Percentiles rank a stretch among this genome's conserved stretches.
Conservation (phyloP, 2,113 vertebrate genomes). For the Pyxicephalus adspersus region DNA sequence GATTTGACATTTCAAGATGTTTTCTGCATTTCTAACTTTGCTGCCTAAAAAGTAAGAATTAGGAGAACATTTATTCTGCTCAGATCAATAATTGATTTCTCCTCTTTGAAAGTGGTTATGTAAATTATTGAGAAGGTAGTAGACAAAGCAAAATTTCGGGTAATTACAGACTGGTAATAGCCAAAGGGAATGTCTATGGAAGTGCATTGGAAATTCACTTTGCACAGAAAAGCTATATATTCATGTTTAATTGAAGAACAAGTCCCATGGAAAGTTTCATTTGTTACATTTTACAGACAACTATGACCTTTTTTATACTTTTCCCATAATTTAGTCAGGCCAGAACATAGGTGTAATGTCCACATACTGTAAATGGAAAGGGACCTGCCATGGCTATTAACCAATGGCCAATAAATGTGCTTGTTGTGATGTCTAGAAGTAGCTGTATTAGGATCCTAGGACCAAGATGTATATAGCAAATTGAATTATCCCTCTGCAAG, state of each 20-base stretch:
- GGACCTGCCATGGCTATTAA: too few relatives aligned
- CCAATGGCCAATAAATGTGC: too few relatives aligned
- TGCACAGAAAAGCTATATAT: conserved; percentile 12
- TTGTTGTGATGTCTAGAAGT: too few relatives aligned
- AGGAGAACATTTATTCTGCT: conserved; percentile 15
- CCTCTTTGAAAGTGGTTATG: conserved; percentile 26
- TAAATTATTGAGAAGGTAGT: conserved; percentile 47
- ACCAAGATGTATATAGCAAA: too few relatives aligned
- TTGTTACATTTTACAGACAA: not conserved
- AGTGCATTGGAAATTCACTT: conserved; percentile 24
- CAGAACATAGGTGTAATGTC: too few relatives aligned
- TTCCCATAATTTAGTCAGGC: too few relatives aligned
- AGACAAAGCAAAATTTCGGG: conserved; percentile 34
- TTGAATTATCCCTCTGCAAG: too few relatives aligned
- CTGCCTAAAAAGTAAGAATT: not conserved
- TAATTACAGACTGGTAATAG: conserved; percentile 43
- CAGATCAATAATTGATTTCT: conserved; percentile 47
- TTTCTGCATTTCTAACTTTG: conserved; percentile 19
- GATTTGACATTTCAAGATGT: conserved; percentile 14
- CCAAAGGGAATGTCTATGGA: conserved; percentile 10
- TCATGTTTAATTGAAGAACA: conserved; percentile 5
- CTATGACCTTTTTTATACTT: not conserved
- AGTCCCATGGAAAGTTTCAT: not conserved
- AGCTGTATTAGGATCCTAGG: too few relatives aligned
- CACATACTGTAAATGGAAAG: too few relatives aligned